A percentile compares a stretch with the other conserved stretches of the same genome.
Evolutionary conservation across 2,113 vertebrate genomes (phyloP).

Genomic region (Zosterops japonicus): DNA sequence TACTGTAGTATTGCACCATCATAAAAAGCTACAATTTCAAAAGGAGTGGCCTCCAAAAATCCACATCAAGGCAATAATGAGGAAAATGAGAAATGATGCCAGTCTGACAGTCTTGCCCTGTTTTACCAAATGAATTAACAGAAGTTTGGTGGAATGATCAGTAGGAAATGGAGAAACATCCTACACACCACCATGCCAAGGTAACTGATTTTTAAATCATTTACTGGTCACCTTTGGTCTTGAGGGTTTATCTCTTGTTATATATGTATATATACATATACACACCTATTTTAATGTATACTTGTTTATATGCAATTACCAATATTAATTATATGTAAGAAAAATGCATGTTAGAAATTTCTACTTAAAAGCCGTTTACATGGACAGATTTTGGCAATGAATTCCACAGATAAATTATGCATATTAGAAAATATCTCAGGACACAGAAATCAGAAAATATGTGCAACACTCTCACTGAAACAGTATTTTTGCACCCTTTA

Average conservation of each 20-base stretch:
- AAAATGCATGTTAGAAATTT: neutral
- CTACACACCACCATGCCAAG: neutral
- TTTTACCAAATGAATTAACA: neutral
- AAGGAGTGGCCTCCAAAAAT: neutral
- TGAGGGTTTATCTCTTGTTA: neutral
- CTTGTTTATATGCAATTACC: neutral
- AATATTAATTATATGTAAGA: neutral
- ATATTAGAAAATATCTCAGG: neutral
- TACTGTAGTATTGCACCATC: neutral
- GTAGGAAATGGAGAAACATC: neutral
- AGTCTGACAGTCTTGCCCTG: accelerated
- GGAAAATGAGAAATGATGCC: neutral
- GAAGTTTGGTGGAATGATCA: neutral
- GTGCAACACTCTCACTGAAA: neutral
- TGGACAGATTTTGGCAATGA: neutral
- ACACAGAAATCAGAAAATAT: neutral
- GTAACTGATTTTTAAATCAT: neutral
- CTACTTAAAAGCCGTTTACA: neutral
- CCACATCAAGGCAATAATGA: neutral
- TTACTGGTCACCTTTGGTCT: neutral
- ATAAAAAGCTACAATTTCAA: conserved; percentile 16
- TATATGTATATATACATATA: too few species aligned
- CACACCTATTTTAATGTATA: neutral
- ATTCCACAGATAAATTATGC: neutral
- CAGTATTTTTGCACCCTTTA: neutral